Evolutionary conservation across 2,113 vertebrate species (phyloP), one percentile per base, ranked within the genome.

Genomic region (Cromileptes altivelis): DNA sequence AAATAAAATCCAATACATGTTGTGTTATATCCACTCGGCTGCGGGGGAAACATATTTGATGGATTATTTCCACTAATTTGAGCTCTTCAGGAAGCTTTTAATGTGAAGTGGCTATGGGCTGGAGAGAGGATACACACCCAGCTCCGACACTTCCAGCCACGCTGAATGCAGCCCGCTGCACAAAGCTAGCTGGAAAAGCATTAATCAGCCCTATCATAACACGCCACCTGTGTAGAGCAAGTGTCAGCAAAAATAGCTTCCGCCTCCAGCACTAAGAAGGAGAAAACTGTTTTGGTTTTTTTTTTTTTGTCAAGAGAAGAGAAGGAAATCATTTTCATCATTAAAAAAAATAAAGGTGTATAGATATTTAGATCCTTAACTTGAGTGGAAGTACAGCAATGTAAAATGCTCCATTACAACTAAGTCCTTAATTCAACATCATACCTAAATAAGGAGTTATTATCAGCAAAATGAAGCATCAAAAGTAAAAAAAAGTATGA

Each of bases 61-160:
- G 84, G 86, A 89, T 84, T 79, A 86, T 91, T 91, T 92, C 84
- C 90, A 92, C 75, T 86, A 50, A 57, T 87, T 90, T 78, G 49
- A 70, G 75, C 42, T 72, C 73, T 68, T 91, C 89, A 83, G 88
- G 86, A 92, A 92, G 84, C 55, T 11, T 87, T 93, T 84, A 91
- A 85, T 87, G 85, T 84, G 88, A 85, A 87, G 87, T 82, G 85
- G 61, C 75, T 49, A 1, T 71, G 84, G 63, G 42, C 58, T 33
- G 76, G 50, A 40, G 58, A 82, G 71, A 78, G 90, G 85, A 90
- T 69, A 57, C 84, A 75, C 78, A 71, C 57, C 76, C 74, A 63
- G 74, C 71, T 1, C 61, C 18, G 57, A 80, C 82, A 75, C 87
- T 84, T 75, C 73, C 83, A 90, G 85, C 53, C 72, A 30, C 81